Evolutionary conservation across 2,888 invertebrate genomes (phyloP).

Genomic region (Hymenopus coronatus): DNA sequence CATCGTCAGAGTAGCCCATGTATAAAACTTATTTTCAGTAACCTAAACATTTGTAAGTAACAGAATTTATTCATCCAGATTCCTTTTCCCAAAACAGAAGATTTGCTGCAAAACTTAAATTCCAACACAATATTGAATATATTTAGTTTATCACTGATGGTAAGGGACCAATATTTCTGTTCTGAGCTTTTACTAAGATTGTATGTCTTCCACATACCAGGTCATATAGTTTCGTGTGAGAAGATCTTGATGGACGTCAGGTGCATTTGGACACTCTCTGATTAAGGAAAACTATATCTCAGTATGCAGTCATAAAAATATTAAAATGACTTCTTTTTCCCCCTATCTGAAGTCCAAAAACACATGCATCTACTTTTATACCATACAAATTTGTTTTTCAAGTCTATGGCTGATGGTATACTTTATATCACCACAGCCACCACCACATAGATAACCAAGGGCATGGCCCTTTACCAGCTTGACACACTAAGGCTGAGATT

Average conservation of each 20-base stretch:
- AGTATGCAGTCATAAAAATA: too few species aligned
- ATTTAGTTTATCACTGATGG: not conserved
- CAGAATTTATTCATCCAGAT: not conserved
- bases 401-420: too few species aligned
- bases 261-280: not conserved
- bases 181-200: not conserved
- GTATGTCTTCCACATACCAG: not conserved
- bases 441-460: too few species aligned
- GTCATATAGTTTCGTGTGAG: not conserved
- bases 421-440: too few species aligned
- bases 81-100: not conserved
- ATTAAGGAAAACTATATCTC: not conserved
- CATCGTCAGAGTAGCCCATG: not conserved
- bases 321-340: too few species aligned
- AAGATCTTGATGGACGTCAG: not conserved
- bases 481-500: too few species aligned
- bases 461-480: too few species aligned
- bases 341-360: too few species aligned
- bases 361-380: too few species aligned
- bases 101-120: not conserved
- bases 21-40: not conserved
- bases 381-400: too few species aligned
- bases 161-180: not conserved
- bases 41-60: not conserved
- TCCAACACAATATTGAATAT: not conserved